A percentile compares a stretch with the other conserved stretches of the same genome.
Conservation (phyloP, 2,113 vertebrate genomes). For the Sinocyclocheilus anshuiensis region DNA sequence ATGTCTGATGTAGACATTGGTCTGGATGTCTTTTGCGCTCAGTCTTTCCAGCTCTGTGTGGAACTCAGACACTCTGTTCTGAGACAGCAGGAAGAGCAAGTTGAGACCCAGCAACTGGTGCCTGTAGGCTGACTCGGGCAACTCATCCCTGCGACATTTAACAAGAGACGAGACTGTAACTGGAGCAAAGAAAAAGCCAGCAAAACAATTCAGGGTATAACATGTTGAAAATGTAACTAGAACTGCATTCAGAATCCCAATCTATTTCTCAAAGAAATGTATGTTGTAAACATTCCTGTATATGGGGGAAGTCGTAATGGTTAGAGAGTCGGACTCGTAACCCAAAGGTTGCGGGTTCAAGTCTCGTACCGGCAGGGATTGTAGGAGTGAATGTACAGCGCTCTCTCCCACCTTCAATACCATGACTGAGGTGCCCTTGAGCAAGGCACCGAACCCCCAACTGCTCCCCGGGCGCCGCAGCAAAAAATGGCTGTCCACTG, state of each 20-base stretch:
- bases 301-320: too few relatives aligned
- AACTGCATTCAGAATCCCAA: not conserved
- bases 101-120: constrained; percentile 93
- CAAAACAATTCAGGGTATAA: not conserved
- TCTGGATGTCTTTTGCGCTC: constrained; percentile 89
- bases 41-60: constrained; percentile 94
- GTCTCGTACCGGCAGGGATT: too few relatives aligned
- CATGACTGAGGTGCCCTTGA: too few relatives aligned
- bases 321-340: too few relatives aligned
- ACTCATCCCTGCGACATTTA: constrained; percentile 79
- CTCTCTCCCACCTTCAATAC: too few relatives aligned
- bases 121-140: constrained; percentile 89
- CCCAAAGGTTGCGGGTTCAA: too few relatives aligned
- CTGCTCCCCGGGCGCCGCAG: too few relatives aligned
- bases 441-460: too few relatives aligned
- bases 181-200: not conserved
- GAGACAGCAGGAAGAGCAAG: constrained; percentile 92
- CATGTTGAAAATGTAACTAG: not conserved
- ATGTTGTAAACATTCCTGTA: not conserved
- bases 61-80: constrained; percentile 95
- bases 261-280: not conserved
- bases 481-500: too few relatives aligned
- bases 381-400: too few relatives aligned
- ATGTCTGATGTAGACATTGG: constrained; percentile 94
- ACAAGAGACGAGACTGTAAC: not conserved